These are phyloP conservation scores for Seira ritae DNA, from an alignment of 2,888 invertebrate genomes.

Conservation along the genomic window DNA sequence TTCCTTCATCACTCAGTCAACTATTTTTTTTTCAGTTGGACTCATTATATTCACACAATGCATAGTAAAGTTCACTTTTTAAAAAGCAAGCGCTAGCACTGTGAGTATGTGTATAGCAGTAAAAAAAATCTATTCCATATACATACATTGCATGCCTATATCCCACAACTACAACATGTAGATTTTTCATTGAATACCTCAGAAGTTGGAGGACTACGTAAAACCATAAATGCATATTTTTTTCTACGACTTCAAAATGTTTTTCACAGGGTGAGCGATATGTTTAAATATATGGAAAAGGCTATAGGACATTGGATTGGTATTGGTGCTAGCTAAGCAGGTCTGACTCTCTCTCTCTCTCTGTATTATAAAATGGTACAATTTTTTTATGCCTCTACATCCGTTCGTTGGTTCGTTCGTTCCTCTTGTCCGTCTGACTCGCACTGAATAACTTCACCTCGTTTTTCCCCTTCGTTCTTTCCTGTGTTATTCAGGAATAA, in stretches of 20 bases:
- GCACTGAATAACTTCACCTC: conserved; percentile 16
- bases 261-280: neutral
- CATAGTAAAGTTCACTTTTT: conserved; percentile 14
- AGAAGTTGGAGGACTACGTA: neutral
- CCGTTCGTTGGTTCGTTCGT: neutral
- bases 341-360: neutral
- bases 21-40: conserved; percentile 29
- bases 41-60: conserved; percentile 13
- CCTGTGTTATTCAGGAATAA: conserved; percentile 16
- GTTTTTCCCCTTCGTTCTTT: conserved; percentile 10
- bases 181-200: conserved; percentile 14
- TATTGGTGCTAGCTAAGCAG: no score
- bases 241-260: no score
- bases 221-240: neutral
- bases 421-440: conserved; percentile 16
- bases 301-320: neutral
- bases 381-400: conserved; percentile 3
- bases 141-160: neutral
- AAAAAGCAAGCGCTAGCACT: neutral
- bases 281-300: neutral
- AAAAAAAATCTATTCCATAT: neutral
- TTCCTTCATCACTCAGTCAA: conserved; percentile 42
- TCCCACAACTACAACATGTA: neutral
- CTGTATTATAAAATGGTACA: conserved; percentile 11
- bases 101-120: neutral